These are phyloP conservation scores for Ostrea denselamellosa DNA, from an alignment of 1,140 invertebrate species.

Conservation along the genomic window DNA sequence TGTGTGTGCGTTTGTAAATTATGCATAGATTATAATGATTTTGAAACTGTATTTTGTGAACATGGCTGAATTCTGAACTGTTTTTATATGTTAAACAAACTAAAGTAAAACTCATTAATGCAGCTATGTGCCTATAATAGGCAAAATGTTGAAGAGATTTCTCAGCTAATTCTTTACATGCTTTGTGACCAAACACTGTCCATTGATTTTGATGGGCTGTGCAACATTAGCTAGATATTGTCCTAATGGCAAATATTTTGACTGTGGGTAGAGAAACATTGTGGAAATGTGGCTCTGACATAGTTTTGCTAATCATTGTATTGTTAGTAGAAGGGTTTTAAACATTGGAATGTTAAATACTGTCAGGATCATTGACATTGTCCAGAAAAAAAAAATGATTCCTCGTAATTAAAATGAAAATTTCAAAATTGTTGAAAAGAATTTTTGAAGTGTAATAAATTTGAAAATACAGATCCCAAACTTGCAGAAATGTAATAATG, in stretches of 20 bases:
- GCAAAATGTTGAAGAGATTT: background rate
- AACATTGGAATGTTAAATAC: conserved; percentile 21
- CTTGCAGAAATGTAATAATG: too few relatives aligned
- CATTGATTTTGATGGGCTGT: background rate
- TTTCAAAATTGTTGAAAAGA: too few relatives aligned
- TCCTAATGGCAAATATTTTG: conserved; percentile 14
- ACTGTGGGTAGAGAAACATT: background rate
- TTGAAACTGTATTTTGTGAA: too few relatives aligned
- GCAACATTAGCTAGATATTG: conserved; percentile 24
- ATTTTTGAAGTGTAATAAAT: too few relatives aligned
- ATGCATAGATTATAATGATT: too few relatives aligned
- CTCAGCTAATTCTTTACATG: background rate
- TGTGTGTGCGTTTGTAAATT: too few relatives aligned
- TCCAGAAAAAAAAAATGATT: background rate
- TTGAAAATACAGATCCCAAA: too few relatives aligned
- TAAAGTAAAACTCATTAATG: background rate
- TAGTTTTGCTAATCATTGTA: conserved; percentile 31
- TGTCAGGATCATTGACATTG: background rate
- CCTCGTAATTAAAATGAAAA: background rate
- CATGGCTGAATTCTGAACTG: too few relatives aligned
- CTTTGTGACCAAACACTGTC: background rate
- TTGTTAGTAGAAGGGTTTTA: conserved; percentile 15
- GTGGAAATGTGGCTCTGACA: conserved; percentile 8
- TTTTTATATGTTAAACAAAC: background rate
- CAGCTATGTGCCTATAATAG: background rate